Base-by-base conservation (phyloP, 1,140 invertebrate species). In the Liolophura sinensis region DNA sequence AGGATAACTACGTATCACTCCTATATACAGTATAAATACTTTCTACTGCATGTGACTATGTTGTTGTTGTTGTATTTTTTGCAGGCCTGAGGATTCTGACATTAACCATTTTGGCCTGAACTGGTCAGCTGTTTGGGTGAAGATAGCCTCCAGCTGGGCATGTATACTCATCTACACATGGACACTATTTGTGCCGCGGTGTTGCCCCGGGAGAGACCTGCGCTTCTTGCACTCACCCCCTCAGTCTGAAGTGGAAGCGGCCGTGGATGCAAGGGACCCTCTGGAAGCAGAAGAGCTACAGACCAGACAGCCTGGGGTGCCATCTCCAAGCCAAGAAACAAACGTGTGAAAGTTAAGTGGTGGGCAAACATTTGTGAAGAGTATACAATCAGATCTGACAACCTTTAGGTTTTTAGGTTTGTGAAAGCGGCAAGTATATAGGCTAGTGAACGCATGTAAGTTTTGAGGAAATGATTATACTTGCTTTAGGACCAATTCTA, bases 61-160 rank as follows among this genome's bases (percentile, higher is more conserved):
- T 57, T 16, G 48, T 63, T 40, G 60, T 18, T 46, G 24, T 52
- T 62, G 24, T 68, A 46, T 62, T 55, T 60, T 20, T 52, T 65
- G 14, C 64, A 82, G 80, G 66, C 80, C 80, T 25, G 70, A 70
- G 27, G 77, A 78, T 47, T 68, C 77, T 27, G 73, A 81, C 47
- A 59, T 83, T 12, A 73, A 78, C 58, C 74, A 68, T 47, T 82
- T 82, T 77, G 79, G 79, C 31, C 69, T 78, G n/a, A 83, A 80
- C 68, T 81, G 78, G 80, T 66, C 79, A 47, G 97, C 96, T 18
- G 95, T 99, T 88, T 99, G 97, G 97, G 92, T 99, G 27, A 99
- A 99, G 86, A 94, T 97, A 68, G 91, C 94, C 56, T 98, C 96
- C 6, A 95, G 93, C 60, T 99, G 97, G 97, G 82, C 96, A 27